Evolutionary conservation across 2,113 vertebrate genomes (phyloP), one percentile per base, ranked within the genome.

Genomic region (Eulemur rufifrons): DNA sequence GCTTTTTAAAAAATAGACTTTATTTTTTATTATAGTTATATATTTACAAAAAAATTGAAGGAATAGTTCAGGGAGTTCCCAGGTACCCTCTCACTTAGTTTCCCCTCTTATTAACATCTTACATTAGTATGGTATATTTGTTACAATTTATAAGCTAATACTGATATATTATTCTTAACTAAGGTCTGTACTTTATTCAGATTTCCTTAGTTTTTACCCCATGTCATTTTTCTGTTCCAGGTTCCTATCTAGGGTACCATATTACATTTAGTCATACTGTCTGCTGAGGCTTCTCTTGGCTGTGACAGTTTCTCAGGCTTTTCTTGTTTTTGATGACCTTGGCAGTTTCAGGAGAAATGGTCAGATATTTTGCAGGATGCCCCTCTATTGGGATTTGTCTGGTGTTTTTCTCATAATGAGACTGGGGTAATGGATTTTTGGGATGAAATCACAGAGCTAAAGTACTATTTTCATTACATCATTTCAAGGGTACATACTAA

Each of bases 11-110:
- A 56, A 94, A 63, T 69, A 69, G 4, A 39, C 20, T 86, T 76
- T 69, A 64, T 42, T 59, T 83, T 91, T 89, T 88, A 77, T n/a
- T 76, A 77, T 7, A 89, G 37, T 82, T 92, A 82, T 81, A 74
- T n/a, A 68, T 81, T 92, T 89, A 39, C 47, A 86, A 61, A 64
- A 87, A 83, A 90, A 68, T 68, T 78, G 69, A 87, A 27, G 10
- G 15, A 39, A 47, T 77, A 61, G 4, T 86, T 52, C 29, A 34
- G 12, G 29, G 74, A 50, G 21, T 89, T 92, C 45, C 37, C 50
- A 25, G 61, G 63, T 29, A n/a, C 42, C 83, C 27, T 34, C 23
- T 86, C 50, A 74, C 20, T 29, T n/a, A 34, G 29, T 92, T 74
- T 88, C 34, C 66, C 7, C 54, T 74, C 8, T 89, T 81, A 50